Evolutionary conservation across 2,113 vertebrate genomes (phyloP).

Genomic region (Gallinago undulata): DNA sequence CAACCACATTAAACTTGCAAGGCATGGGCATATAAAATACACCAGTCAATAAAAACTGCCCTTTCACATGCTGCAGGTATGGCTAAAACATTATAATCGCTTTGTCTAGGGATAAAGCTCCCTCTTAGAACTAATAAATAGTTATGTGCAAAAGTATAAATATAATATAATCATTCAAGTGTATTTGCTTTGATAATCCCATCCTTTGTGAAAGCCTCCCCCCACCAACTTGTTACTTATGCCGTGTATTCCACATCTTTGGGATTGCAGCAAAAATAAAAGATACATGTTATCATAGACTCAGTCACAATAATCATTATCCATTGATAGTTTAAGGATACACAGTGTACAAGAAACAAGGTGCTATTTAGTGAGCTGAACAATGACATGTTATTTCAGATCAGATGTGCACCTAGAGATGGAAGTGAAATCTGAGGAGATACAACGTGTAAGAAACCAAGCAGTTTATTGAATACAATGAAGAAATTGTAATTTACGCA

Average conservation of each 20-base stretch:
- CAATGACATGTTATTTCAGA: not conserved
- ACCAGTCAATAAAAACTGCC: not conserved
- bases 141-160: not conserved
- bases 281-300: not conserved
- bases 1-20: not conserved
- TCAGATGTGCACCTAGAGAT: not conserved
- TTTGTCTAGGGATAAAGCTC: not conserved
- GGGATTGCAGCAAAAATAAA: constrained; percentile 30
- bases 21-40: not conserved
- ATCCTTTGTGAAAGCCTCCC: not conserved
- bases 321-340: not conserved
- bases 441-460: not conserved
- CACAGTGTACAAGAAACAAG: not conserved
- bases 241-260: not conserved
- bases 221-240: not conserved
- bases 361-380: not conserved
- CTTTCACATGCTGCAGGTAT: not conserved
- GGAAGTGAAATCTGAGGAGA: not conserved
- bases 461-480: not conserved
- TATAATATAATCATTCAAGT: not conserved
- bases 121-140: not conserved
- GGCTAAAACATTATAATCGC: not conserved
- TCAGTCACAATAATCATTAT: not conserved
- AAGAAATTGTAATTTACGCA: not conserved
- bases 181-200: not conserved